Base-by-base conservation (phyloP, 1,140 invertebrate species). In the Octopus sinensis region DNA sequence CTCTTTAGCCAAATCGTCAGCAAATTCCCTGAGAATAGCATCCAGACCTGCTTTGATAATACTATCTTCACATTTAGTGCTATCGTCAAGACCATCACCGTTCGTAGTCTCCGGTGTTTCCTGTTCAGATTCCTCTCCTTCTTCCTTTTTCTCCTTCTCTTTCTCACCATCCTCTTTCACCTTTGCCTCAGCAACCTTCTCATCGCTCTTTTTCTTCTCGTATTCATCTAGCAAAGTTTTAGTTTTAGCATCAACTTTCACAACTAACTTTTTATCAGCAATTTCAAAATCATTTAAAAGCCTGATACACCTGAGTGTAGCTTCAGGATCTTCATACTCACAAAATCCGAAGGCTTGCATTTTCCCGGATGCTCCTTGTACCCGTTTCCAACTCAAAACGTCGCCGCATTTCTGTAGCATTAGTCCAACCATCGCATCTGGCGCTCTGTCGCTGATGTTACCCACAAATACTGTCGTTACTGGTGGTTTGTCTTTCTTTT, bases 391-490 rank as follows among this genome's bases (percentile, higher is more conserved):
- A 85, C 95, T 96, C 4, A 97, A 91, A 51, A 99, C 96, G 84
- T 95, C 94, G 4, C 98, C 98, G 93, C 97, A 93, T 86, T 91
- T 89, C 92, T 92, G 81, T 77, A 99, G 92, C 87, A 99, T 95
- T 86, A 96, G 95, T 84, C 97, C 93, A 10, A 99, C 95, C 95
- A 99, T 96, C 10, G 95, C 93, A 91, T 99, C 97, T 0, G 97
- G 96, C 75, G 97, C 97, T 86, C 95, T 94, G 85, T 98, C 96
- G 87, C 96, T 96, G 81, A 99, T 99, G 91, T 99, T 99, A 51
- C 98, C 98, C 76, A 99, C 96, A 92, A 99, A 99, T 0, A 99
- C 97, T 23, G 97, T 99, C 17, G 99, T 97, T 0, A 96, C 94
- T 0, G 97, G 96, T 1, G 96, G 96, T 79, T 91, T 91, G 79